phyloP scores from a whole-genome alignment of 2,888 invertebrate species.

The Volucella inanis region DNA sequence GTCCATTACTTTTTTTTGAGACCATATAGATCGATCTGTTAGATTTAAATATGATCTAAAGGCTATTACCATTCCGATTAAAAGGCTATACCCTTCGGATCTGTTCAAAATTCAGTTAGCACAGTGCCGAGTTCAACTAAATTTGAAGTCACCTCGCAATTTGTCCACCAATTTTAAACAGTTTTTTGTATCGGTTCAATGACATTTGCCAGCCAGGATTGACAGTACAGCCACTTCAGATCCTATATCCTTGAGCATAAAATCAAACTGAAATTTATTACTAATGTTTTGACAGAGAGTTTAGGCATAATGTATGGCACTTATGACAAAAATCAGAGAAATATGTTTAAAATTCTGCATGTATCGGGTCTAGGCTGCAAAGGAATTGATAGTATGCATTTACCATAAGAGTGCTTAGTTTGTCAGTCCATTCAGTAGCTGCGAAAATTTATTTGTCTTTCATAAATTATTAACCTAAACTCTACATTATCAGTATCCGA shows the following conservation, averaged over 20 bases:
- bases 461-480: constrained; percentile 71
- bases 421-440: constrained; percentile 2
- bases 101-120: too few relatives aligned
- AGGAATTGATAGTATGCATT: constrained; percentile 49
- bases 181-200: too few relatives aligned
- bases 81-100: too few relatives aligned
- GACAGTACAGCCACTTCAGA: constrained; percentile 36
- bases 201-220: not conserved
- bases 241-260: constrained; percentile 43
- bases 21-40: too few relatives aligned
- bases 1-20: too few relatives aligned
- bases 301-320: constrained; percentile 58
- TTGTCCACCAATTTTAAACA: too few relatives aligned
- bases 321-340: constrained; percentile 54
- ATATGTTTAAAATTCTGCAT: constrained; percentile 60
- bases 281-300: constrained; percentile 21
- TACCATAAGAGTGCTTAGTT: constrained; percentile 27
- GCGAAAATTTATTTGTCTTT: constrained; percentile 70
- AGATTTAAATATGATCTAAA: too few relatives aligned
- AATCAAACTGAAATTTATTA: constrained; percentile 29
- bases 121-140: too few relatives aligned
- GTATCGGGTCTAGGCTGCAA: constrained; percentile 48
- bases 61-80: too few relatives aligned
- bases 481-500: constrained; percentile 68
- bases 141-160: too few relatives aligned